These are phyloP conservation scores for Eupithecia inturbata DNA, from an alignment of 2,888 invertebrate genomes.

Conservation along the genomic window DNA sequence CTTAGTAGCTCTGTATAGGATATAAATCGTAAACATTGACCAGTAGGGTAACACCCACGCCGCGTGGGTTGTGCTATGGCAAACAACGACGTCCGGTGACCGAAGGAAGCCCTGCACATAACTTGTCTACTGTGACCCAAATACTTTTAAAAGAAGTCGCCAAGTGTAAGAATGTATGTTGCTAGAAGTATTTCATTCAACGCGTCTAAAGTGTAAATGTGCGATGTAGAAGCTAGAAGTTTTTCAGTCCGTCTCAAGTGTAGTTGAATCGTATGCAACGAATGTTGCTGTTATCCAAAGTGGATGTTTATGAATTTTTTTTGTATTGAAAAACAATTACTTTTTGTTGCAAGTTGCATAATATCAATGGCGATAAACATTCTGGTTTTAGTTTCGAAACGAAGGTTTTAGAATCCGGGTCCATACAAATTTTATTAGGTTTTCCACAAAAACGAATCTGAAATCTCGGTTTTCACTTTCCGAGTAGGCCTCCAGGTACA, in stretches of 20 bases:
- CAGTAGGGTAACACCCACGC: conserved; percentile 41
- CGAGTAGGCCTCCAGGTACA: too few relatives aligned
- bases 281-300: neutral
- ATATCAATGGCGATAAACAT: neutral
- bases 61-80: conserved; percentile 70
- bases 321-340: neutral
- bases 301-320: neutral
- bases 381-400: neutral
- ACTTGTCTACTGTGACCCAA: conserved; percentile 59
- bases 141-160: conserved; percentile 42
- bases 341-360: neutral
- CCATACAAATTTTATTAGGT: too few relatives aligned
- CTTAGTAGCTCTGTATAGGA: conserved; percentile 31
- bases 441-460: too few relatives aligned
- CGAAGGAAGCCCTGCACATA: conserved; percentile 60
- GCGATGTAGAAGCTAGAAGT: conserved; percentile 18
- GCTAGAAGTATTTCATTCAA: conserved; percentile 27
- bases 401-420: neutral
- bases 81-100: conserved; percentile 79
- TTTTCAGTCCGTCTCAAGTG: conserved; percentile 15
- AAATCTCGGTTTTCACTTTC: too few relatives aligned
- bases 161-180: conserved; percentile 40
- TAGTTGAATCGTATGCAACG: neutral
- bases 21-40: conserved; percentile 44
- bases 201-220: neutral